phyloP scores from a whole-genome alignment of 2,113 vertebrate genomes.

The Mixornis gularis region DNA sequence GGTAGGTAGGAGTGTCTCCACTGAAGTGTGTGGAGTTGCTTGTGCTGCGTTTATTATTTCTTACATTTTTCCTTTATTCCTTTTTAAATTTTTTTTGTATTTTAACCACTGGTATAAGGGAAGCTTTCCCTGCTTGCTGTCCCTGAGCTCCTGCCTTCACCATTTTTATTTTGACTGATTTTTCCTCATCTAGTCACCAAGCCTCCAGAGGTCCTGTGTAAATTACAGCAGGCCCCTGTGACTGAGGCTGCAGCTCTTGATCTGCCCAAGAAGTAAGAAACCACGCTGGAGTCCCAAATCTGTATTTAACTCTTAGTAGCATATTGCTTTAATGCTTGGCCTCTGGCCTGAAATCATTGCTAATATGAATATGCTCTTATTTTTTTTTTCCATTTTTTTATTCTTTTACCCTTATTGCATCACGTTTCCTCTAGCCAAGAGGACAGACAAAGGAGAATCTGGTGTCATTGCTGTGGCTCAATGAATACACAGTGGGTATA shows the following conservation, averaged over 20 bases:
- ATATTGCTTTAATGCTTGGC: constrained; percentile 14
- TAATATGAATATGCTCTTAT: constrained; percentile 61
- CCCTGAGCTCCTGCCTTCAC: not conserved
- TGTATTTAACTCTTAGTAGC: constrained; percentile 37
- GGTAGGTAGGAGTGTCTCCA: not conserved
- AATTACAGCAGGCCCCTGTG: not conserved
- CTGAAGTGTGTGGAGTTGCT: not conserved
- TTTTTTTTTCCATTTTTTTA: constrained; percentile 43
- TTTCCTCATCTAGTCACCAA: not conserved
- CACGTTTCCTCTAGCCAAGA: constrained; percentile 71
- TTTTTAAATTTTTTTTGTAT: not conserved
- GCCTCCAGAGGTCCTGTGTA: not conserved
- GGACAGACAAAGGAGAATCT: constrained; percentile 71
- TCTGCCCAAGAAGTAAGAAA: constrained; percentile 31
- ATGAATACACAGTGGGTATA: constrained; percentile 74
- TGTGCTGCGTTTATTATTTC: not conserved
- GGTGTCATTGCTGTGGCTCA: constrained; percentile 70
- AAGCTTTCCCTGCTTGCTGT: not conserved
- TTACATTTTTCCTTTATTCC: accelerated
- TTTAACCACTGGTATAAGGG: not conserved
- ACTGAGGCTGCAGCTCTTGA: constrained; percentile 3
- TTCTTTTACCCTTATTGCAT: constrained; percentile 59
- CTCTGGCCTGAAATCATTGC: constrained; percentile 39
- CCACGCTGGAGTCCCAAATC: constrained; percentile 58
- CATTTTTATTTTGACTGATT: not conserved